Evolutionary conservation across 1,140 invertebrate genomes (phyloP), one percentile per base, ranked within the genome.

Genomic region (Mercenaria mercenaria): DNA sequence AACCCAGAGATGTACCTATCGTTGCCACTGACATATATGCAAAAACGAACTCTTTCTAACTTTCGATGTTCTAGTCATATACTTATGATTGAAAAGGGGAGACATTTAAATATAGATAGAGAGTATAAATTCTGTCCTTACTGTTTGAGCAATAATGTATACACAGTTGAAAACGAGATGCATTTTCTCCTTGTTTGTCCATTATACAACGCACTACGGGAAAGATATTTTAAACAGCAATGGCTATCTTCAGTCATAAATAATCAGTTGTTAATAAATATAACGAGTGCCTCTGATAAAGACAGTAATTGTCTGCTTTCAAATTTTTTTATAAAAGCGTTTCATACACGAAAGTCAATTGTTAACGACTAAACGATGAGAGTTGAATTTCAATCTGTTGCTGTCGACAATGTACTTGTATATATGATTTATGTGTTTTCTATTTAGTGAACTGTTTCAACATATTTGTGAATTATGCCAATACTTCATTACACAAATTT

Each of bases 61-160:
- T 79, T 79, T 29, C 26, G 76, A 8, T 79, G 76, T 29, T 79
- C 43, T 50, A 39, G 76, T n/a, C 76, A 79, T 50, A 13, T 15
- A 29, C 76, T 79, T 32, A 50, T 79, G 76, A 79, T 79, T 50
- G 76, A 79, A 39, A 79, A 79, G 29, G 76, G 43, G 50, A 47
- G 76, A 32, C 76, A 79, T 8, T 52, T 26, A 39, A n/a, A n/a
- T 18, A 47, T 79, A 4, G 76, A 32, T 32, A 47, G 76, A 47
- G 76, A 79, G 8, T 56, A 32, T 23, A 29, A 43, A 11, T 79
- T 50, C 34, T 79, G 76, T 79, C 41, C 76, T 11, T 56, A 52
- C 18, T 79, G 76, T 32, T 43, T 18, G 10, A 47, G 26, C 15
- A 52, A 47, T n/a, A 39, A 29, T 47, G 47, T 34, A 15, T 52